Base-by-base conservation (phyloP, 2,888 invertebrate species). In the Noctua fimbriata region DNA sequence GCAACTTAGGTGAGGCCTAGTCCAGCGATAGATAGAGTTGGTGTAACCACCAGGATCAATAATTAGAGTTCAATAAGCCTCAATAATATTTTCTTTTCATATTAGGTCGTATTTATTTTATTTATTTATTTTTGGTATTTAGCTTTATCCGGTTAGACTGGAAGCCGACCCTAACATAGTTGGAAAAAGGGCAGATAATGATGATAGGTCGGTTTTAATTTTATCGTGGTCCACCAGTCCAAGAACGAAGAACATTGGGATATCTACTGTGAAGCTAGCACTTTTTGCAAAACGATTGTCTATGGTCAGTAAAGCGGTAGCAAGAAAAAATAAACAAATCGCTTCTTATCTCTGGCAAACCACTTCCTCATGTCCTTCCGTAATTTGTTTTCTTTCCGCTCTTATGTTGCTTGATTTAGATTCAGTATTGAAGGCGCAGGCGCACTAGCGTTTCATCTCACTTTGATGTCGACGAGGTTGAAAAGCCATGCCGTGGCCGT, bases 291-390 rank as follows among this genome's bases (percentile, higher is more conserved):
- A n/a, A 12, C 65, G 32, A 63, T 47, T 32, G 70, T 60, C 52
- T 69, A 74, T 82, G 65, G 60, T 83, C n/a, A 52, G 4, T 5
- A 28, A 36, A 69, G 47, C 55, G 52, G 21, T 18, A 55, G 41
- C 28, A 44, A 72, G 24, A 86, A 85, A 78, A 79, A 82, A 76
- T 65, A 78, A 84, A 86, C 76, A 85, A 86, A 73, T 28, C 55
- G 75, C 44, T 82, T 86, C 81, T 88, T 86, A 79, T 79, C 77
- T 85, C 69, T 73, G 67, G 65, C 74, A 78, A 76, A 72, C 69
- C 32, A 88, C 90, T 90, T 90, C 90, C 89, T 89, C n/a, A 60
- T 82, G 71, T 79, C 82, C 85, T 89, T 89, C 89, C 85, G 86
- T 79, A 75, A 80, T 78, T 78, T 71, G 67, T 83, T 88, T 81